Percentiles rank a stretch among this genome's conserved stretches.
Evolutionary conservation across 1,140 invertebrate species (phyloP).

Genomic region (Schlechtendalia chinensis): DNA sequence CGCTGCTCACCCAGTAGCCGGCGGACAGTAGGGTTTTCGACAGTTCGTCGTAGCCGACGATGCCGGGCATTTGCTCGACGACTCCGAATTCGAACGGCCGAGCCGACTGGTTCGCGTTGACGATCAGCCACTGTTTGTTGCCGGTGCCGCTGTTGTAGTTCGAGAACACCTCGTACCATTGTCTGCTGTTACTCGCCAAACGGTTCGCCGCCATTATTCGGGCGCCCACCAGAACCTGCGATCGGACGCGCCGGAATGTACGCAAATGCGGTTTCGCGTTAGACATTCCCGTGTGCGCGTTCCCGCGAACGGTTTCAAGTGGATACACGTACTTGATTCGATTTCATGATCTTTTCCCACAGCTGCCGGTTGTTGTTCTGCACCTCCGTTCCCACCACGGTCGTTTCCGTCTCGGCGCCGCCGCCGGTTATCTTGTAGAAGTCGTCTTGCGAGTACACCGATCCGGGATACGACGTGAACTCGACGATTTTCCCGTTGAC

Average conservation of each 20-base stretch:
- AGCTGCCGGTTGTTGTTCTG: constrained; percentile 19
- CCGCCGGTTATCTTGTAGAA: constrained; percentile 66
- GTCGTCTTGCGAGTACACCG: constrained; percentile 83
- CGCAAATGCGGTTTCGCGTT: too few relatives aligned
- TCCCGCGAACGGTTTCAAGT: too few relatives aligned
- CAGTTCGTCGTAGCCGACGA: constrained; percentile 66
- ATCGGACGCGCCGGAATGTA: too few relatives aligned
- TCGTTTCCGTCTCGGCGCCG: constrained; percentile 55
- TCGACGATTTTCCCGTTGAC: constrained; percentile 66
- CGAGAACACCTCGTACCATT: constrained; percentile 69
- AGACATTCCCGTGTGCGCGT: too few relatives aligned
- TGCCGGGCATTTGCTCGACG: constrained; percentile 79
- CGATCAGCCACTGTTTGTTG: constrained; percentile 84
- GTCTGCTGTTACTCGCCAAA: constrained; percentile 67
- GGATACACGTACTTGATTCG: constrained; percentile 57
- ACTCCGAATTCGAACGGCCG: constrained; percentile 69
- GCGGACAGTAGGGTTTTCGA: constrained; percentile 66
- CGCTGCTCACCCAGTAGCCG: constrained; percentile 77
- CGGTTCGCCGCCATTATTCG: constrained; percentile 84
- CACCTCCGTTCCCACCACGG: constrained; percentile 30
- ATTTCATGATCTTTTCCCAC: constrained; percentile 53
- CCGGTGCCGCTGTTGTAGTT: constrained; percentile 78
- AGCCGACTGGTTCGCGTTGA: constrained; percentile 64
- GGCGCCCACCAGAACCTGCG: constrained; percentile 73
- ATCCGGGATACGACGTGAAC: constrained; percentile 87